Base-by-base conservation (phyloP, 2,888 invertebrate species). In the Pristionchus exspectatus region DNA sequence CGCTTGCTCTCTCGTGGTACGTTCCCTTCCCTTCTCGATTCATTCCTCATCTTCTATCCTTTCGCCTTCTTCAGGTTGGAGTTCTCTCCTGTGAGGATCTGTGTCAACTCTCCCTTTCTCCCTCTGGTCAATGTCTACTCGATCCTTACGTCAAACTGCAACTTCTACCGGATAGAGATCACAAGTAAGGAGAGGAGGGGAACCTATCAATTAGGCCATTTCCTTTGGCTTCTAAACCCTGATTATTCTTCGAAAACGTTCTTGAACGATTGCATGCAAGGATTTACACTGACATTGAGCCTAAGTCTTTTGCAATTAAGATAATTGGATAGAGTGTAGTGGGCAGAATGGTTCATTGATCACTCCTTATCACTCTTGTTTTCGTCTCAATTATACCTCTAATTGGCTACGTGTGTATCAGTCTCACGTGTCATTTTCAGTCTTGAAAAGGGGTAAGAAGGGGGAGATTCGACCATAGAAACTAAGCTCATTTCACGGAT, bases 111-210 rank as follows among this genome's bases (percentile, higher is more conserved):
- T 92, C 91, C 24, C 91, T 92, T n/a, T 92, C 90, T n/a, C 91
- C 93, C 14, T 92, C 92, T 74, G 93, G 93, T 87, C 94, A 92
- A 87, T 92, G 94, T 83, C 91, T 92, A n/a, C 92, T 95, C 87
- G 99, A 99, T 96, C 99, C 99, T 0, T 99, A 99, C 95, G 98
- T 99, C 66, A 99, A 99, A 96, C 96, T 99, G 90, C 99, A 98
- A 95, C 96, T 99, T 69, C 96, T 99, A 92, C 99, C 99, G 0
- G 99, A 99, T 95, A 87, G 72, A 69, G 87, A 87, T 5, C 87
- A 87, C 72, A 66, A 44, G 87, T 87, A 21, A 69, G 87, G 33
- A 27, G 38, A 54, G 27, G n/a, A 16, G 27, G 27, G n/a, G 54
- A 54, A 7, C 10, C 44, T 7, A 50, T 50, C 44, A 50, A 50